phyloP scores from a whole-genome alignment of 1,140 invertebrate genomes.

The Heterodera carotae region DNA sequence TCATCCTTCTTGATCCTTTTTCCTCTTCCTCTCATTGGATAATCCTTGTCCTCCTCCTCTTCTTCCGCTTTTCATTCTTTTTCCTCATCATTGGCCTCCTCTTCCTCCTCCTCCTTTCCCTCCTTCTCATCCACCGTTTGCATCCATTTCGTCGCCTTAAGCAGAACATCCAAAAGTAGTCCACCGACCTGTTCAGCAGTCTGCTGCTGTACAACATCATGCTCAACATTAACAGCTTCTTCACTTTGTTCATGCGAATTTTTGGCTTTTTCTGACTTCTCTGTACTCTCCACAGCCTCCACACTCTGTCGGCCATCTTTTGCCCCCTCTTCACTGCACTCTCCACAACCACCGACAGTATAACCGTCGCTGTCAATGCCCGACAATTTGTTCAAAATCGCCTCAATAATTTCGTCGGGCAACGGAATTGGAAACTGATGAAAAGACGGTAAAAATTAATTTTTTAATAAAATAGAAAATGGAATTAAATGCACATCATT shows the following conservation, averaged over 20 bases:
- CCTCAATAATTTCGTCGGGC: constrained; percentile 12
- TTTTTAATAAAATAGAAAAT: neutral
- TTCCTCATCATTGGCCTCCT: neutral
- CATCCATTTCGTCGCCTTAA: neutral
- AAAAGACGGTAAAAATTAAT: neutral
- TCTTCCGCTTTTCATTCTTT: neutral
- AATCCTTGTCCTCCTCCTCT: too few species aligned
- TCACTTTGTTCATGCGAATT: neutral
- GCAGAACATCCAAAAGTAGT: neutral
- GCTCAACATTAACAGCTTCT: neutral
- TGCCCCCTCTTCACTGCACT: neutral
- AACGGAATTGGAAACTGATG: constrained; percentile 6
- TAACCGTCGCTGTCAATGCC: neutral
- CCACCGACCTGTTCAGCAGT: neutral
- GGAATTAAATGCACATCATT: neutral
- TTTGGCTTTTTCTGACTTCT: neutral
- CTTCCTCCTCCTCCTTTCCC: too few species aligned
- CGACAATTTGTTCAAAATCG: constrained; percentile 13
- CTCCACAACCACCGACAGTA: neutral
- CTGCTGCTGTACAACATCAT: neutral
- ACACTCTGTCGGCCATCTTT: neutral
- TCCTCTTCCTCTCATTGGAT: too few species aligned
- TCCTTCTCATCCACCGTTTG: too few species aligned
- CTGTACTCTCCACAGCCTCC: neutral
- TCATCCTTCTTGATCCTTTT: too few species aligned